Conservation (phyloP, 2,888 invertebrate genomes). For the Drosophila koepferae region DNA sequence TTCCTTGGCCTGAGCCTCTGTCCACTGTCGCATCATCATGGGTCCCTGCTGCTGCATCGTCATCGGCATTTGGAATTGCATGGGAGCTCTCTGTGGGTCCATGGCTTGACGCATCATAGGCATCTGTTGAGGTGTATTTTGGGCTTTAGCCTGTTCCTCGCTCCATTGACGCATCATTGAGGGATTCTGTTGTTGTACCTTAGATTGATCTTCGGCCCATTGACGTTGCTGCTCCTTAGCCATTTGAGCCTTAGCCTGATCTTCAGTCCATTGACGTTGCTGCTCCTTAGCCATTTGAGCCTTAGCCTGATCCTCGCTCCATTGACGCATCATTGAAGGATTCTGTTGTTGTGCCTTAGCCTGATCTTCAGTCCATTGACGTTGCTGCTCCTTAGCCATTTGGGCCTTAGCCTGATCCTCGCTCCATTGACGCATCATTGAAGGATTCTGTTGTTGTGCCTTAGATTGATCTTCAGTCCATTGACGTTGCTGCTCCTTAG, state of each 20-base stretch:
- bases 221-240: constrained; percentile 14
- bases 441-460: constrained; percentile 9
- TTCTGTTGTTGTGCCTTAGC: neutral
- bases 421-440: constrained; percentile 4
- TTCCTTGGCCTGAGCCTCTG: constrained; percentile 4
- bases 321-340: neutral
- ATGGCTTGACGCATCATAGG: constrained; percentile 14
- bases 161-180: constrained; percentile 30
- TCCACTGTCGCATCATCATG: constrained; percentile 18
- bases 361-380: constrained; percentile 2
- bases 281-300: neutral
- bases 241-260: neutral
- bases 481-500: too few relatives aligned
- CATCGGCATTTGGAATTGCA: neutral
- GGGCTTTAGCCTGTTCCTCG: constrained; percentile 12
- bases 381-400: neutral
- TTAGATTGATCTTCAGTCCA: neutral
- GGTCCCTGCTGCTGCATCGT: neutral
- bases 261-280: constrained; percentile 17
- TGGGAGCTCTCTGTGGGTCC: neutral
- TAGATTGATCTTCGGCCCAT: constrained; percentile 12
- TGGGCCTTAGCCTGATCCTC: constrained; percentile 4
- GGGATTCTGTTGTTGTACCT: constrained; percentile 17
- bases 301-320: neutral
- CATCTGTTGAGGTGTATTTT: neutral